A percentile compares a stretch with the other conserved stretches of the same genome.
These are phyloP conservation scores for Nerophis ophidion DNA, from an alignment of 2,113 vertebrate genomes.

Conservation along the genomic window DNA sequence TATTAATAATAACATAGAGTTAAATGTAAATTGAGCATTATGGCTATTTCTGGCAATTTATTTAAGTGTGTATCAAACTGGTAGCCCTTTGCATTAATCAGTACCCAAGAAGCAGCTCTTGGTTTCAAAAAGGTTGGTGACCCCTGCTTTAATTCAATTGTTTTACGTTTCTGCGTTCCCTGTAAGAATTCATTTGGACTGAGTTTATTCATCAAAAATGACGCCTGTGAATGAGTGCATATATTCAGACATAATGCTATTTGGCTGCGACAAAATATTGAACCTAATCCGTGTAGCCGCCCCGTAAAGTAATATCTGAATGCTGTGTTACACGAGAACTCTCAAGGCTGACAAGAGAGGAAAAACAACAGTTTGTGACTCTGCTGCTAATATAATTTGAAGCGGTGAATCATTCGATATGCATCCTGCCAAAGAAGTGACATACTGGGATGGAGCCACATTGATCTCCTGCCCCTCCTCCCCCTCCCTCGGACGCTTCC, in stretches of 20 bases:
- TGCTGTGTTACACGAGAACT: not conserved
- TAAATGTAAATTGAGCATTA: too few species aligned
- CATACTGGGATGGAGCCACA: slow-evolving; percentile 31
- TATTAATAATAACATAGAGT: too few species aligned
- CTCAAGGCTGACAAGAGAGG: not conserved
- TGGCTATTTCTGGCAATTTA: too few species aligned
- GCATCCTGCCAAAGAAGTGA: slow-evolving; percentile 30
- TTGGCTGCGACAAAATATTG: not conserved
- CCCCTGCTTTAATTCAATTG: too few species aligned
- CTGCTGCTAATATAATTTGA: slow-evolving; percentile 25
- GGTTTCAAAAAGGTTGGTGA: too few species aligned
- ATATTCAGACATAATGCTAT: not conserved
- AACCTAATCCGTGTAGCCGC: not conserved
- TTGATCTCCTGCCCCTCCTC: slow-evolving; percentile 20
- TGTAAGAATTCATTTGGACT: too few species aligned
- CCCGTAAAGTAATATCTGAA: not conserved
- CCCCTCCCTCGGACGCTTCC: not conserved
- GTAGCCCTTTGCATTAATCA: too few species aligned
- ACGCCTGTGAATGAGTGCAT: not conserved
- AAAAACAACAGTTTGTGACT: slow-evolving; percentile 6
- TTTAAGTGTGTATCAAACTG: too few species aligned
- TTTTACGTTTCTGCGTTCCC: too few species aligned
- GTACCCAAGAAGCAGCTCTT: too few species aligned
- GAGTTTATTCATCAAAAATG: not conserved
- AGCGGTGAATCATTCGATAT: slow-evolving; percentile 25